Evolutionary conservation across 2,113 vertebrate genomes (phyloP).

Genomic region (Gila orcuttii): DNA sequence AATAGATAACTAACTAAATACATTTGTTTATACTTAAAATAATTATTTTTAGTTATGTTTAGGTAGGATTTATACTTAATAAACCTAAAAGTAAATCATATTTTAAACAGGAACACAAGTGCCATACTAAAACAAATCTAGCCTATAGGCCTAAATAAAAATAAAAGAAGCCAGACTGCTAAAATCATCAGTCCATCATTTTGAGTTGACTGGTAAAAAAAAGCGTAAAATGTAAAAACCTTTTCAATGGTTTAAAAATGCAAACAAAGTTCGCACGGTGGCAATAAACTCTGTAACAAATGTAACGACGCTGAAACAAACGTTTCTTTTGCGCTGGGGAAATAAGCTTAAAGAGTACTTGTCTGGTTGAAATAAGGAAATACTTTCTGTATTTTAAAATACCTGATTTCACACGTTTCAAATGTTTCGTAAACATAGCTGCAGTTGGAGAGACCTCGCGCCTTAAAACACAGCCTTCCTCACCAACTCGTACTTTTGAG

Average conservation of each 20-base stretch:
- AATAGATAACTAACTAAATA: not conserved
- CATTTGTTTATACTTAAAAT: not conserved
- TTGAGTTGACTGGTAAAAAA: not conserved
- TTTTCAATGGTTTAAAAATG: not conserved
- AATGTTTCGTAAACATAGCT: constrained; percentile 64
- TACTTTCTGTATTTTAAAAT: not conserved
- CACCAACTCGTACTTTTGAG: too few species aligned
- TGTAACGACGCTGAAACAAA: not conserved
- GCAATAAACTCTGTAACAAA: not conserved
- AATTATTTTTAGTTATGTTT: not conserved
- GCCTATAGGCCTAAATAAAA: not conserved
- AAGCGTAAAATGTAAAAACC: not conserved
- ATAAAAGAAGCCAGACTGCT: not conserved
- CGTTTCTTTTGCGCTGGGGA: not conserved
- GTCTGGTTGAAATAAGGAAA: not conserved
- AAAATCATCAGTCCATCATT: not conserved
- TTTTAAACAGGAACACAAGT: not conserved
- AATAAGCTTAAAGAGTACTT: not conserved
- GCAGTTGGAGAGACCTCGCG: not conserved
- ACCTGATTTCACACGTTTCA: constrained; percentile 72
- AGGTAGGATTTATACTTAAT: not conserved
- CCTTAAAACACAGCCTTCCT: too few species aligned
- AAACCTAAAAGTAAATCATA: not conserved
- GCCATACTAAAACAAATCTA: not conserved
- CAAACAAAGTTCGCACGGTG: not conserved